Percentiles rank a stretch among this genome's conserved stretches.
Evolutionary conservation across 2,888 invertebrate species (phyloP).

Genomic region (Amphipoea oculea): DNA sequence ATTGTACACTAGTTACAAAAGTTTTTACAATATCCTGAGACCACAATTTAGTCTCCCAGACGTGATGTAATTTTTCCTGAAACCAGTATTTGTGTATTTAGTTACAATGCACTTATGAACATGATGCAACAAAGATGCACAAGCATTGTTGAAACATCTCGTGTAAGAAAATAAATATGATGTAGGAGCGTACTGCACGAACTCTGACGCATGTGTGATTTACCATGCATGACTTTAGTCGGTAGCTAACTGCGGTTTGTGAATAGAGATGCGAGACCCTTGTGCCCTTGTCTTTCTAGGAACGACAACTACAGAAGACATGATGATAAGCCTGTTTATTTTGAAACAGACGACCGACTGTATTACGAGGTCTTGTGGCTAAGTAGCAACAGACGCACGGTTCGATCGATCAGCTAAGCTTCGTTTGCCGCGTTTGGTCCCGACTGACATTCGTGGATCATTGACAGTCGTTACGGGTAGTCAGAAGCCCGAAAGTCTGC

Average conservation of each 20-base stretch:
- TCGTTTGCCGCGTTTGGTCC: neutral
- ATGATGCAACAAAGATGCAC: conserved; percentile 39
- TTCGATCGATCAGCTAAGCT: neutral
- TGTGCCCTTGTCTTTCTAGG: neutral
- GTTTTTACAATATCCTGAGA: neutral
- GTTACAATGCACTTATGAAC: conserved; percentile 16
- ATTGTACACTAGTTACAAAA: neutral
- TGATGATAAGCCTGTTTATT: neutral
- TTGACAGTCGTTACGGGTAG: neutral
- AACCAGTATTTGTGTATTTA: conserved; percentile 2
- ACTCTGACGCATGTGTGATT: conserved; percentile 48
- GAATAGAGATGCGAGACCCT: conserved; percentile 2
- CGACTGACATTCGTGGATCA: neutral
- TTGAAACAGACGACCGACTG: neutral
- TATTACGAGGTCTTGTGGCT: neutral
- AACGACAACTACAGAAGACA: neutral
- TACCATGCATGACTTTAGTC: conserved; percentile 55
- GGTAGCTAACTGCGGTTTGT: conserved; percentile 10
- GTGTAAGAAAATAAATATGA: conserved; percentile 46
- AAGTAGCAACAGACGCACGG: neutral
- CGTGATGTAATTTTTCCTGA: conserved; percentile 2
- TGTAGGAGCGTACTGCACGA: conserved; percentile 15
- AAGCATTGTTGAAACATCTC: conserved; percentile 34
- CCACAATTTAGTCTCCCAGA: neutral
- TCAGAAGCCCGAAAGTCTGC: too few species aligned